Evolutionary conservation across 92 coral and sea anemone species (phyloP), one percentile per base, ranked within the genome.

Genomic region (Bergia sp.): DNA sequence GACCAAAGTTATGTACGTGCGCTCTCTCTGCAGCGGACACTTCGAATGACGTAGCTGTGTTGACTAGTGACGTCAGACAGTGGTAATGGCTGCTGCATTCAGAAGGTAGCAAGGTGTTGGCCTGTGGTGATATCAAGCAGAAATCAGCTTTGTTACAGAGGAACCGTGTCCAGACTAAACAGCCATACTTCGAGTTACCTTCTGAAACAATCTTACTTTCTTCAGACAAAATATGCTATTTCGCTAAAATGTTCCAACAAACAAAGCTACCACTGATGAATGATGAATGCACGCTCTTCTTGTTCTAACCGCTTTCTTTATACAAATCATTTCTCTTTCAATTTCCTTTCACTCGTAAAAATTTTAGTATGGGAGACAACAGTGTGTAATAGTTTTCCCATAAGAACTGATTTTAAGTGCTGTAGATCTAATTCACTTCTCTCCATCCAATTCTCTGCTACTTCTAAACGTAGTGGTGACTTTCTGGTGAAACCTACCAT

Each of bases 81-180:
- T 97, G 99, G 37, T 96, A 91, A 80, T 97, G 98, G 87, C 97
- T 95, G 69, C 98, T 97, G 90, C 99, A 97, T 89, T 97, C 99
- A 16, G 97, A 95, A 3, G 99, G 99, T 1, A 97, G 94, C 41
- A 97, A 89, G 39, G 98, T 96, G 91, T 97, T 97, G 23, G 99
- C 95, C 99, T 97, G 90, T 5, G 20, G 73, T 20, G 42, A 16
- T 18, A 47, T 29, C 7, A 66, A 50, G 50, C 45, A 7, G 38
- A 36, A 37, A 11, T 53, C 37, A 57, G 37, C 11, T 45, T 15
- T 47, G 44, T 43, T 61, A 37, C 16, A 20, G 3, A 20, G 3
- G 10, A 3, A 6, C 2, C 4, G 37, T 58, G 20, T 61, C 7
- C 69, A 61, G 69, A 3, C 64, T 0, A 45, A 1, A 12, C 58